Percentiles rank a stretch among this genome's conserved stretches.
Evolutionary conservation across 2,888 invertebrate genomes (phyloP).

Genomic region (Leucoptera coffeella): DNA sequence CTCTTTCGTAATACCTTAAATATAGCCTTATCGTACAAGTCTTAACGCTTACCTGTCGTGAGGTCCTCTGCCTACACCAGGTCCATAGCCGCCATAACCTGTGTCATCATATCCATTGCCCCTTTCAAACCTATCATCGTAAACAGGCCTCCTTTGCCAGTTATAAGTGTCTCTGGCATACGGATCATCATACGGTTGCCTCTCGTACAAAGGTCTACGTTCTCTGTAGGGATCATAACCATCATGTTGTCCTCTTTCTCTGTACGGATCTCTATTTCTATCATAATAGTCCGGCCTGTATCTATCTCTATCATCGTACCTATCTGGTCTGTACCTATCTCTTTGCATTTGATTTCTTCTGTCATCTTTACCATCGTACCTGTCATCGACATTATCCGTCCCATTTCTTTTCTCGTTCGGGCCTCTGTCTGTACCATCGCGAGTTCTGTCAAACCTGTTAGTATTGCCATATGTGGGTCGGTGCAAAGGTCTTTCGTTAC

Average conservation of each 20-base stretch:
- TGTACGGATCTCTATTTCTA: conserved; percentile 30
- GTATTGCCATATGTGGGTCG: conserved; percentile 26
- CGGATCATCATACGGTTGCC: conserved; percentile 17
- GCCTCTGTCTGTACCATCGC: conserved; percentile 1
- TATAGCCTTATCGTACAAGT: too few species aligned
- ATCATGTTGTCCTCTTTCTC: conserved; percentile 20
- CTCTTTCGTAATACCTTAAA: too few species aligned
- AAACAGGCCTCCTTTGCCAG: conserved; percentile 20
- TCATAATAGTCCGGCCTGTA: conserved; percentile 40
- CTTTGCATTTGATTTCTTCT: conserved; percentile 9
- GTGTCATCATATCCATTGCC: conserved; percentile 18
- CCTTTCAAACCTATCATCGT: conserved; percentile 17
- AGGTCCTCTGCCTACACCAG: conserved; percentile 28
- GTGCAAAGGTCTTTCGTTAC: conserved; percentile 19
- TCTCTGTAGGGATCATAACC: conserved; percentile 26
- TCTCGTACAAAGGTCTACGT: conserved; percentile 23
- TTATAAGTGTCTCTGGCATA: conserved; percentile 11
- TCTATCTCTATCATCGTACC: conserved; percentile 30
- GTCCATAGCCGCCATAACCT: conserved; percentile 25
- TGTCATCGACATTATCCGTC: conserved; percentile 13
- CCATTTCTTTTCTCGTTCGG: conserved; percentile 9
- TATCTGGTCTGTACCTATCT: conserved; percentile 14
- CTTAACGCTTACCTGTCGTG: conserved; percentile 45
- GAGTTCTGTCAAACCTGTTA: conserved; percentile 10
- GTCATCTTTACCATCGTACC: conserved; percentile 18